A percentile compares a stretch with the other conserved stretches of the same genome.
Evolutionary conservation across 1,140 invertebrate species (phyloP).

Genomic region (Papilio machaon): DNA sequence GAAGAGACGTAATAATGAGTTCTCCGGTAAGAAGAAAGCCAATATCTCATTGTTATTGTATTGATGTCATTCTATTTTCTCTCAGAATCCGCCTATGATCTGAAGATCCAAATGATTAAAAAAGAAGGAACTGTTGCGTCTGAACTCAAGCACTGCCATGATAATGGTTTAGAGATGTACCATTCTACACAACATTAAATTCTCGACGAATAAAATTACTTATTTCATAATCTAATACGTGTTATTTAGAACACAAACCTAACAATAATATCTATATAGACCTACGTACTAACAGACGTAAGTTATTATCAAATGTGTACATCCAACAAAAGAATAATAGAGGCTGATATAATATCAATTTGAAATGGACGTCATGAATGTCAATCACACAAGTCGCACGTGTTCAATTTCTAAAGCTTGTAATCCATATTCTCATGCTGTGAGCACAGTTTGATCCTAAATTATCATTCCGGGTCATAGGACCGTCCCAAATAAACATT

Average conservation of each 20-base stretch:
- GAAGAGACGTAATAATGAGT: not conserved
- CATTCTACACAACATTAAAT: too few species aligned
- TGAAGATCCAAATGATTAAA: not conserved
- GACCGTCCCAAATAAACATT: conserved; percentile 32
- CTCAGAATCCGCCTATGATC: not conserved
- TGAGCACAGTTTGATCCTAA: conserved; percentile 33
- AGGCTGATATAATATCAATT: conserved; percentile 19
- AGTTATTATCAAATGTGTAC: conserved; percentile 1
- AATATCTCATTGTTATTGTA: too few species aligned
- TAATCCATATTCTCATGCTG: conserved; percentile 35
- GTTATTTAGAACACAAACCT: not conserved
- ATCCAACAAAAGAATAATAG: conserved; percentile 27
- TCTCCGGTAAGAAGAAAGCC: not conserved
- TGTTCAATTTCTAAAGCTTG: conserved; percentile 29
- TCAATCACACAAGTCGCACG: conserved; percentile 9
- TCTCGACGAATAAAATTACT: not conserved
- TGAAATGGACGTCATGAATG: conserved; percentile 23
- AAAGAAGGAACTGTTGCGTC: not conserved
- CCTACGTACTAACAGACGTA: not conserved
- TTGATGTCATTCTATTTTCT: too few species aligned
- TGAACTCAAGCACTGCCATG: not conserved
- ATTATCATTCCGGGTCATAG: conserved; percentile 30
- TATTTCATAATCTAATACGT: not conserved
- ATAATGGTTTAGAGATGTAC: too few species aligned
- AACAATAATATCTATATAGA: not conserved